These are phyloP conservation scores for Darevskia nairensis DNA, from an alignment of 2,797 vertebrate genomes.

Conservation along the genomic window DNA sequence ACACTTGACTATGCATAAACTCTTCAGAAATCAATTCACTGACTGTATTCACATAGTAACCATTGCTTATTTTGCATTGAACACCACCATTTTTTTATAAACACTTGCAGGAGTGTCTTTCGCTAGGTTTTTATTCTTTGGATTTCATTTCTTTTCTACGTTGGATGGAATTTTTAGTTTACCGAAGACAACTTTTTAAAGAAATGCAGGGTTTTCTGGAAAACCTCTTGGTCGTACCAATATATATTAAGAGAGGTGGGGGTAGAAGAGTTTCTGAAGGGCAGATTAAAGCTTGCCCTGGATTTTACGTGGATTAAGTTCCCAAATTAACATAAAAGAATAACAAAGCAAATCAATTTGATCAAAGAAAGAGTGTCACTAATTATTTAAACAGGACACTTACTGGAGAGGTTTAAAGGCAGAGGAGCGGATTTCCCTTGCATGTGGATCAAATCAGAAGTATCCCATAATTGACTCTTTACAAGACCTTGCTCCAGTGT, in stretches of 20 bases:
- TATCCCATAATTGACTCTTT: slow-evolving; percentile 99
- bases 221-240: slow-evolving; percentile 65
- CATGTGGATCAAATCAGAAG: slow-evolving; percentile 99
- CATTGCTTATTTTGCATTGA: slow-evolving; percentile 51
- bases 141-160: slow-evolving; percentile 48
- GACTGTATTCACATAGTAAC: slow-evolving; percentile 19
- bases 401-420: slow-evolving; percentile 80
- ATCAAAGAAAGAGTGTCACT: slow-evolving; percentile 88
- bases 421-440: slow-evolving; percentile 86
- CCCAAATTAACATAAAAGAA: slow-evolving; percentile 83
- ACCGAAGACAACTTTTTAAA: slow-evolving; percentile 61
- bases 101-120: neutral
- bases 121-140: slow-evolving; percentile 17
- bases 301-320: slow-evolving; percentile 80
- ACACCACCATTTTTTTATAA: slow-evolving; percentile 37
- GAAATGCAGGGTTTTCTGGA: slow-evolving; percentile 67
- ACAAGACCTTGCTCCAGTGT: slow-evolving; percentile 92
- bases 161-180: slow-evolving; percentile 38
- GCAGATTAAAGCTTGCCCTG: slow-evolving; percentile 77
- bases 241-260: neutral
- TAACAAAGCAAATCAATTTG: slow-evolving; percentile 85
- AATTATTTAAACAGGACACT: slow-evolving; percentile 89
- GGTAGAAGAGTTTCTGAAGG: slow-evolving; percentile 69
- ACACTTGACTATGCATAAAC: slow-evolving; percentile 37
- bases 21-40: slow-evolving; percentile 41